Conservation (phyloP, 2,113 vertebrate genomes). For the Urocolius indicus region DNA sequence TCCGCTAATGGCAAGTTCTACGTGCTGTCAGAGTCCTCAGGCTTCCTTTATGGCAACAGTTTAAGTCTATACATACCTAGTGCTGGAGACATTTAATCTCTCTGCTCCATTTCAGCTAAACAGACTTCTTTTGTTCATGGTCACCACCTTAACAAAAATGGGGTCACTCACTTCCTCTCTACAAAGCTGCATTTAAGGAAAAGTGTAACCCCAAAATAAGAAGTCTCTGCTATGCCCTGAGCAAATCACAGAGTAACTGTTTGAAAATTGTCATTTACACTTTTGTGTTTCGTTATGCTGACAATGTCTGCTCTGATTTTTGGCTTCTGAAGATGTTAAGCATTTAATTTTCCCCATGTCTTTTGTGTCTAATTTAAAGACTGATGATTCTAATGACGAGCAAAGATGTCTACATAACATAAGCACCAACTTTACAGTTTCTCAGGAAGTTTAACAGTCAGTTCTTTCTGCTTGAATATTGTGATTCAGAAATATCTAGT, state of each 20-base stretch:
- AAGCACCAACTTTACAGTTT: background rate
- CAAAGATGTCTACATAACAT: background rate
- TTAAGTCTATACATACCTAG: background rate
- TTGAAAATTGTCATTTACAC: background rate
- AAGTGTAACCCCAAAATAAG: background rate
- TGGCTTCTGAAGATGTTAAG: background rate
- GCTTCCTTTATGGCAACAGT: background rate
- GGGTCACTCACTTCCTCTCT: background rate
- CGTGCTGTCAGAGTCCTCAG: background rate
- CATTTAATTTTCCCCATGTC: background rate
- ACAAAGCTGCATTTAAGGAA: background rate
- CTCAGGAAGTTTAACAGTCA: background rate
- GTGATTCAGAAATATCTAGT: conserved; percentile 47
- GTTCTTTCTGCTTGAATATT: conserved; percentile 42
- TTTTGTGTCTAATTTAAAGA: background rate
- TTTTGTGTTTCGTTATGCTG: background rate
- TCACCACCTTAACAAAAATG: background rate
- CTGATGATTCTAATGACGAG: background rate
- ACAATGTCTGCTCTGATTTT: background rate
- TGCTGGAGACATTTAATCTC: background rate
- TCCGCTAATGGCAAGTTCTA: background rate
- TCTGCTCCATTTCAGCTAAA: background rate
- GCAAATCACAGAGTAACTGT: background rate
- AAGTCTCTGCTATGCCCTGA: background rate
- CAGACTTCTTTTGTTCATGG: background rate